Conservation (phyloP, 1,140 invertebrate genomes). For the Cydia fagiglandana region DNA sequence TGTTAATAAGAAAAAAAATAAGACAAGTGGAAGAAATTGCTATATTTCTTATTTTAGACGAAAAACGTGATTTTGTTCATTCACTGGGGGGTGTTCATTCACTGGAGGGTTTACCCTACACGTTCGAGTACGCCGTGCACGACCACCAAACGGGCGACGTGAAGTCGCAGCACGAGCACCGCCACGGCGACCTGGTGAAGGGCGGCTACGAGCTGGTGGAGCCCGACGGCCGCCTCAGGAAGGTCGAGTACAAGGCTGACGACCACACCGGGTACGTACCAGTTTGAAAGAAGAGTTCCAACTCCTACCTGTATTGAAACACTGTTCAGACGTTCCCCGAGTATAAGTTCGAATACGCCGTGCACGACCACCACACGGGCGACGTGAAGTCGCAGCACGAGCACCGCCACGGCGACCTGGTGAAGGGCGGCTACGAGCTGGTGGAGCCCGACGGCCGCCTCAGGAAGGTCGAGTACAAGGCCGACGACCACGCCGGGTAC, state of each 20-base stretch:
- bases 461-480: slow-evolving; percentile 81
- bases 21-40: too few species aligned
- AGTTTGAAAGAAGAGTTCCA: too few species aligned
- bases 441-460: slow-evolving; percentile 80
- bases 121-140: slow-evolving; percentile 79
- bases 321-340: too few species aligned
- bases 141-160: slow-evolving; percentile 79
- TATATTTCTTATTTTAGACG: too few species aligned
- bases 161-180: slow-evolving; percentile 76
- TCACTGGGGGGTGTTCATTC: too few species aligned
- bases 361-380: slow-evolving; percentile 79
- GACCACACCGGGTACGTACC: slow-evolving; percentile 67
- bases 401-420: slow-evolving; percentile 78
- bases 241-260: slow-evolving; percentile 81
- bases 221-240: slow-evolving; percentile 80
- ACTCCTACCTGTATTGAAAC: too few species aligned
- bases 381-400: slow-evolving; percentile 80
- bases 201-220: slow-evolving; percentile 81
- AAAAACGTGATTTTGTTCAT: too few species aligned
- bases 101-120: too few species aligned
- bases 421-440: slow-evolving; percentile 81
- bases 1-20: too few species aligned
- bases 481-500: slow-evolving; percentile 77
- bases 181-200: slow-evolving; percentile 80
- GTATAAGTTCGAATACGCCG: slow-evolving; percentile 79